phyloP scores from a whole-genome alignment of 2,797 vertebrate species.

The Rallus crepitans region DNA sequence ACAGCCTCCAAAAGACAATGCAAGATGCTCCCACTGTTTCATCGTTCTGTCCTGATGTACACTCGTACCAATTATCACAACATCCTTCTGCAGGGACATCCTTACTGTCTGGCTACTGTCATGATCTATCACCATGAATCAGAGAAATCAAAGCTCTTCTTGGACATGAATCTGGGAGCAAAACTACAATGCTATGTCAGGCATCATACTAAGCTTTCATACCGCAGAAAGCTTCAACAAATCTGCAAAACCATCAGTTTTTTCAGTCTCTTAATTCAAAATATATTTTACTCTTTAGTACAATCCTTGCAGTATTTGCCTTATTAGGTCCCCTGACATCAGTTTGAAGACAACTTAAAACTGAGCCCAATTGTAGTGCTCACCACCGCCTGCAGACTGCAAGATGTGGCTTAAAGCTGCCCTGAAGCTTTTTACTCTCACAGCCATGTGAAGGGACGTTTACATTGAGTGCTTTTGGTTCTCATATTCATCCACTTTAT shows the following conservation, averaged over 20 bases:
- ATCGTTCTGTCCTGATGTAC: neutral
- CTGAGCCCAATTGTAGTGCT: neutral
- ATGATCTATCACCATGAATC: neutral
- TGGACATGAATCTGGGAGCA: neutral
- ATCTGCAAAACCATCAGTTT: neutral
- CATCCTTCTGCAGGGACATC: neutral
- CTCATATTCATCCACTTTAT: neutral
- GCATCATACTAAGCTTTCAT: neutral
- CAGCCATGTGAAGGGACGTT: neutral
- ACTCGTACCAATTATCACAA: neutral
- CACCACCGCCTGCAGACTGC: neutral
- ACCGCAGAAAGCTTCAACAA: neutral
- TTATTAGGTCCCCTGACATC: neutral
- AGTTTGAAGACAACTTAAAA: neutral
- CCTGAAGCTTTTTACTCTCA: neutral
- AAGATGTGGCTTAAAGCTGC: neutral
- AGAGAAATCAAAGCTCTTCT: neutral
- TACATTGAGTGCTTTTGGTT: neutral
- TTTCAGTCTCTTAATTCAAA: neutral
- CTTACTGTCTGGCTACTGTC: neutral
- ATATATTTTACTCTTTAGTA: neutral
- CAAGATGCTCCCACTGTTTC: neutral
- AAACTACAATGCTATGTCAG: neutral
- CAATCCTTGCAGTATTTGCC: neutral
- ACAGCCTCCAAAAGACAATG: neutral